These are phyloP conservation scores for Electrona antarctica DNA, from an alignment of 2,113 vertebrate genomes.

Conservation along the genomic window DNA sequence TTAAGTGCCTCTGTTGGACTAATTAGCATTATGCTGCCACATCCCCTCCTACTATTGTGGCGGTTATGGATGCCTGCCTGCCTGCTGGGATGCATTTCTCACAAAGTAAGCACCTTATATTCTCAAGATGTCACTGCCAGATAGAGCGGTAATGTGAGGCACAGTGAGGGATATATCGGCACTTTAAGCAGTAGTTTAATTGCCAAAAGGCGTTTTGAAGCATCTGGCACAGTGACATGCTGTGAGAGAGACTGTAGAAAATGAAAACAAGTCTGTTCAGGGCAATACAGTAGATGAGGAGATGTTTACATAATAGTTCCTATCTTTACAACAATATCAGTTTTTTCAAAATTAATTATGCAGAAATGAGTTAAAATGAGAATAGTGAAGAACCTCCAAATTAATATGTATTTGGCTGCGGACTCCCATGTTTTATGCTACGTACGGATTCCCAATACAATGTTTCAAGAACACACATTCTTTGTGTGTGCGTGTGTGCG, in stretches of 20 bases:
- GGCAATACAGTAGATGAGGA: too few species aligned
- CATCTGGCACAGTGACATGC: conserved; percentile 44
- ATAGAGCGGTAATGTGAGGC: conserved; percentile 54
- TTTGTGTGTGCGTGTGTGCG: neutral
- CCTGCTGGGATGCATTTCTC: conserved; percentile 65
- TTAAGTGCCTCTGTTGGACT: conserved; percentile 60
- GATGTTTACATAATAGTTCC: too few species aligned
- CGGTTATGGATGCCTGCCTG: conserved; percentile 59
- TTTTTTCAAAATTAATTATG: too few species aligned
- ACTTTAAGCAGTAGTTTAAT: conserved; percentile 52
- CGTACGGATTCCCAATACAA: too few species aligned
- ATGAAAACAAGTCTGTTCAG: neutral
- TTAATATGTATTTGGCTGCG: too few species aligned
- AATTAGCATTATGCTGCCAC: conserved; percentile 62
- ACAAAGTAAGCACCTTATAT: conserved; percentile 68
- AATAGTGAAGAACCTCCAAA: too few species aligned
- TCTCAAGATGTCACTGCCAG: conserved; percentile 53
- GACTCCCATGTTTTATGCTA: too few species aligned
- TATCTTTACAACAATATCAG: too few species aligned
- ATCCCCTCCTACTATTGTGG: conserved; percentile 56
- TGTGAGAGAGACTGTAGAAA: conserved; percentile 23
- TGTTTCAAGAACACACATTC: neutral
- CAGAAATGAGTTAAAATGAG: too few species aligned
- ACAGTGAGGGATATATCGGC: conserved; percentile 45
- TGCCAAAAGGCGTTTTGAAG: conserved; percentile 55